These are phyloP conservation scores for Enteromius anoplus DNA, from an alignment of 2,797 vertebrate species.

Conservation along the genomic window DNA sequence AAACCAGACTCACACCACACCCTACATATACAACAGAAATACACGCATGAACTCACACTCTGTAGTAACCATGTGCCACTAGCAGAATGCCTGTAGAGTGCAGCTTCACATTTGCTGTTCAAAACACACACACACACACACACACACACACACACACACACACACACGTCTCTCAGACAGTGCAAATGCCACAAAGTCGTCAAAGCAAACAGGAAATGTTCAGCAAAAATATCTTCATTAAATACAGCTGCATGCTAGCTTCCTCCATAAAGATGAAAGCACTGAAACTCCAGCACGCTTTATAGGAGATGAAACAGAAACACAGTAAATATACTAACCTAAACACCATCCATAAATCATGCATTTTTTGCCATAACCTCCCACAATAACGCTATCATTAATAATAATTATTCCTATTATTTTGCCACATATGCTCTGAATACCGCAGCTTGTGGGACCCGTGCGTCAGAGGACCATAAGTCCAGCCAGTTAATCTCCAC, in stretches of 20 bases:
- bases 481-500: constrained; percentile 26
- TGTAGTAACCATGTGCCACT: background rate
- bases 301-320: background rate
- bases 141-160: background rate
- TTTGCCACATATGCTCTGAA: background rate
- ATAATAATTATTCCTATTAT: background rate
- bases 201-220: constrained; percentile 14
- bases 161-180: background rate
- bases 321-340: background rate
- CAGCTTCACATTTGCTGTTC: background rate
- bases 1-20: background rate
- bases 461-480: constrained; percentile 28
- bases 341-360: background rate
- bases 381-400: background rate
- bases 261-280: background rate
- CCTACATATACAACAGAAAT: background rate
- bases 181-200: background rate
- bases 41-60: background rate
- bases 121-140: background rate
- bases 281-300: background rate
- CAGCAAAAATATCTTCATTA: background rate
- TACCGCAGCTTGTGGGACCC: background rate
- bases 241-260: background rate
- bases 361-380: background rate
- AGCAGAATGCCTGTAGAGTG: background rate